These are phyloP conservation scores for Micromussa lordhowensis DNA, from an alignment of 92 coral and sea anemone species.

Conservation along the genomic window DNA sequence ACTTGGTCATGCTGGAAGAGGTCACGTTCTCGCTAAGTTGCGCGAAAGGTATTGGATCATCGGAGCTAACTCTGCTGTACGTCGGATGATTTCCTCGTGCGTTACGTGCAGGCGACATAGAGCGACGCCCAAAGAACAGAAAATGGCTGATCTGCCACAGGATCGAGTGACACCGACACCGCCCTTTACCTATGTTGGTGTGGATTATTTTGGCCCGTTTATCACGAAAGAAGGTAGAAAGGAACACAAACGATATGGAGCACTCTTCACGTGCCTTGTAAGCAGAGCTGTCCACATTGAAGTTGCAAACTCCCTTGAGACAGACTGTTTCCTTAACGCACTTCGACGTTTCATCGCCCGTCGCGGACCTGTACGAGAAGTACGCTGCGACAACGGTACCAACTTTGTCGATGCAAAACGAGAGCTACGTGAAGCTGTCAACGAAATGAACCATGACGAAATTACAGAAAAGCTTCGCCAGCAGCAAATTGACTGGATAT, in stretches of 20 bases:
- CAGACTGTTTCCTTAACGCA: background rate
- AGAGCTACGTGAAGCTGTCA: background rate
- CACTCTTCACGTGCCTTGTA: background rate
- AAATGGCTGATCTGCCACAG: background rate
- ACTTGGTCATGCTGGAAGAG: background rate
- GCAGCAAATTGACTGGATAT: constrained; percentile 36
- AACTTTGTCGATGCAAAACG: background rate
- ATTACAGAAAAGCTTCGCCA: background rate
- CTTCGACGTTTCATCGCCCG: background rate
- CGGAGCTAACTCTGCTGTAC: background rate
- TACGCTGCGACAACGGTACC: background rate
- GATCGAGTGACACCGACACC: background rate
- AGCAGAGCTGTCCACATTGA: background rate
- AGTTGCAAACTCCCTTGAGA: background rate
- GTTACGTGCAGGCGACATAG: background rate
- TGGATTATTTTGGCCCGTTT: background rate
- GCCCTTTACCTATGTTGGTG: background rate
- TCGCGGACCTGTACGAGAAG: background rate
- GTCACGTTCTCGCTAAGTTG: background rate
- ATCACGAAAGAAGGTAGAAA: background rate
- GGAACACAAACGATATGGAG: background rate
- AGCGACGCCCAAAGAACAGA: background rate
- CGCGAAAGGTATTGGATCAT: background rate
- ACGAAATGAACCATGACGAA: background rate
- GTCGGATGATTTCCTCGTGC: background rate